These are phyloP conservation scores for Cassiopea andromeda DNA, from an alignment of 30 jellyfish, hydroid and myxozoan genomes.

Conservation along the genomic window DNA sequence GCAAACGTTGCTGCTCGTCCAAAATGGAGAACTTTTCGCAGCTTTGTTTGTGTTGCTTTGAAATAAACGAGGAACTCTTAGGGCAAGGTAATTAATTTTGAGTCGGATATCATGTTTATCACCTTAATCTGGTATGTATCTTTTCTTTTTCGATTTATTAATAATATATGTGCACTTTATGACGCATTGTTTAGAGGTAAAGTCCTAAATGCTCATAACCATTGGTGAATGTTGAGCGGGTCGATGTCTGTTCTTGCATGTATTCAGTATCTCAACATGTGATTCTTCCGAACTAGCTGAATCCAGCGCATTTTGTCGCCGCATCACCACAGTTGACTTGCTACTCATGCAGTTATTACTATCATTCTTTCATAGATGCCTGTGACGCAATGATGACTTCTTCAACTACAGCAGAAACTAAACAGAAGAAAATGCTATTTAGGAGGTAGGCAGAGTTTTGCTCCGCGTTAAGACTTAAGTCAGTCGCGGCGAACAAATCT, in stretches of 20 bases:
- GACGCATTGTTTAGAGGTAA: constrained; percentile 67
- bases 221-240: constrained; percentile 31
- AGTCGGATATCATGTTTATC: constrained; percentile 39
- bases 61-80: constrained; percentile 34
- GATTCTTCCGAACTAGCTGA: constrained; percentile 34
- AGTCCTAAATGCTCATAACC: constrained; percentile 62
- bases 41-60: constrained; percentile 73
- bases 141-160: constrained; percentile 54
- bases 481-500: constrained; percentile 47
- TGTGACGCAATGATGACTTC: constrained; percentile 48
- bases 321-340: constrained; percentile 26
- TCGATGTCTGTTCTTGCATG: constrained; percentile 63
- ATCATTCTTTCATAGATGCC: constrained; percentile 57
- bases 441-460: constrained; percentile 66
- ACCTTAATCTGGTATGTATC: constrained; percentile 64
- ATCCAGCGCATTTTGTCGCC: constrained; percentile 26
- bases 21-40: constrained; percentile 70
- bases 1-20: constrained; percentile 81
- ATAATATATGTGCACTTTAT: constrained; percentile 59
- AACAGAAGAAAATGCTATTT: constrained; percentile 36
- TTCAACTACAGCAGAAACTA: constrained; percentile 31
- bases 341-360: constrained; percentile 2
- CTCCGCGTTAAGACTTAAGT: constrained; percentile 65
- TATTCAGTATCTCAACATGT: constrained; percentile 68
- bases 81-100: constrained; percentile 62